Evolutionary conservation across 2,797 vertebrate genomes (phyloP).

Genomic region (Typhlichthys eigenmanni): DNA sequence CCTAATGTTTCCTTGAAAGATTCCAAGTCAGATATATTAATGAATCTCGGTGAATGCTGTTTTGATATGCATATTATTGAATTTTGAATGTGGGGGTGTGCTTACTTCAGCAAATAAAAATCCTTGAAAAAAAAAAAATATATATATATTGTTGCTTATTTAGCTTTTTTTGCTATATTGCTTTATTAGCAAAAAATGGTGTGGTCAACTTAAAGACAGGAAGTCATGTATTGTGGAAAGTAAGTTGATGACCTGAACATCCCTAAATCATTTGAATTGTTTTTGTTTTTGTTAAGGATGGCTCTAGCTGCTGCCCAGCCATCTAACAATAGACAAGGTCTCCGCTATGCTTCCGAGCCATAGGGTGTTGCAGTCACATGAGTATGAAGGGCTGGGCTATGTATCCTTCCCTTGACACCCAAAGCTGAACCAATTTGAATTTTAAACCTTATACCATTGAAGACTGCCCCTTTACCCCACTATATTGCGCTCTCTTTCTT

Average conservation of each 20-base stretch:
- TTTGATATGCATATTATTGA: slow-evolving; percentile 45
- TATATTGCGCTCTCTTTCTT: too few relatives aligned
- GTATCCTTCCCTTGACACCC: slow-evolving; percentile 71
- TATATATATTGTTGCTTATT: too few relatives aligned
- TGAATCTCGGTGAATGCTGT: slow-evolving; percentile 1
- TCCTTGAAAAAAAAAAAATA: not conserved
- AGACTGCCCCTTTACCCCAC: slow-evolving; percentile 29
- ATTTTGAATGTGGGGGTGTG: slow-evolving; percentile 76
- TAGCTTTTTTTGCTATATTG: slow-evolving; percentile 1
- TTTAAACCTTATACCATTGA: slow-evolving; percentile 53
- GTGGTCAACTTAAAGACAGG: too few relatives aligned
- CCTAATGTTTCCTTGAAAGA: slow-evolving; percentile 5
- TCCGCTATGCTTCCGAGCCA: slow-evolving; percentile 50
- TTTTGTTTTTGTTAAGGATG: not conserved
- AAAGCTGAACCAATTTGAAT: slow-evolving; percentile 43
- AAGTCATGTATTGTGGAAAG: too few relatives aligned
- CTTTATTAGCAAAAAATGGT: slow-evolving; percentile 12
- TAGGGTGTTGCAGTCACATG: slow-evolving; percentile 74
- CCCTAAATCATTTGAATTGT: not conserved
- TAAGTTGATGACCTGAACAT: too few relatives aligned
- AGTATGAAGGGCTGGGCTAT: slow-evolving; percentile 58
- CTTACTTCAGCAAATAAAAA: slow-evolving; percentile 79
- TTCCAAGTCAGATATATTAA: slow-evolving; percentile 10
- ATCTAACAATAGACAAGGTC: slow-evolving; percentile 75
- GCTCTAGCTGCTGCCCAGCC: slow-evolving; percentile 20